These are phyloP conservation scores for Ia io DNA, from an alignment of 2,113 vertebrate genomes.

Conservation along the genomic window DNA sequence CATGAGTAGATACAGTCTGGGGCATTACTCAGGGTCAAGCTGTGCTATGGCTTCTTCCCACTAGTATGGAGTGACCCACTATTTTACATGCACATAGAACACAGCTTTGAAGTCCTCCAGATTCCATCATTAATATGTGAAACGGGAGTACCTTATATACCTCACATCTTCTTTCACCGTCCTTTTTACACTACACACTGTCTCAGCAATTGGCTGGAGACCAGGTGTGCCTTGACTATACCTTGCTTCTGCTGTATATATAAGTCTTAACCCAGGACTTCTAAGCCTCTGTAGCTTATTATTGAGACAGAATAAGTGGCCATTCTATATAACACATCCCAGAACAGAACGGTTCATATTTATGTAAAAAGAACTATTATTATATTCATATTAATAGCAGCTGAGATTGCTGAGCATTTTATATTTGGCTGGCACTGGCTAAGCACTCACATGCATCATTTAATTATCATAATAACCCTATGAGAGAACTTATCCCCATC, in stretches of 20 bases:
- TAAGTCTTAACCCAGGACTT: neutral
- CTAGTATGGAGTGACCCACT: neutral
- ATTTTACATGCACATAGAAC: neutral
- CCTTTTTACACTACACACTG: neutral
- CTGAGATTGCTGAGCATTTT: neutral
- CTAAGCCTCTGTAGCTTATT: neutral
- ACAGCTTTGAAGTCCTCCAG: neutral
- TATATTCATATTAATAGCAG: neutral
- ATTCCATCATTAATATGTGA: neutral
- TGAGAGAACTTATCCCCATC: neutral
- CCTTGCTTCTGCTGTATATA: too few species aligned
- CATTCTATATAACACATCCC: neutral
- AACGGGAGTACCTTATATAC: neutral
- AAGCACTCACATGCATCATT: neutral
- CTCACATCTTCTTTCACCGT: neutral
- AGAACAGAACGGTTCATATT: neutral
- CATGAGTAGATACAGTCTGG: neutral
- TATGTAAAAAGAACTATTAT: neutral
- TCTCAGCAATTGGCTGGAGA: neutral
- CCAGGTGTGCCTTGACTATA: neutral
- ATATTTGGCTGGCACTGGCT: neutral
- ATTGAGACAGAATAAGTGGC: neutral
- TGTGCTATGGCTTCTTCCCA: neutral
- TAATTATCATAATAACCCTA: neutral
- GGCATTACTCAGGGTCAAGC: neutral